These are phyloP conservation scores for Copsychus sechellarum DNA, from an alignment of 2,113 vertebrate species.

Conservation along the genomic window DNA sequence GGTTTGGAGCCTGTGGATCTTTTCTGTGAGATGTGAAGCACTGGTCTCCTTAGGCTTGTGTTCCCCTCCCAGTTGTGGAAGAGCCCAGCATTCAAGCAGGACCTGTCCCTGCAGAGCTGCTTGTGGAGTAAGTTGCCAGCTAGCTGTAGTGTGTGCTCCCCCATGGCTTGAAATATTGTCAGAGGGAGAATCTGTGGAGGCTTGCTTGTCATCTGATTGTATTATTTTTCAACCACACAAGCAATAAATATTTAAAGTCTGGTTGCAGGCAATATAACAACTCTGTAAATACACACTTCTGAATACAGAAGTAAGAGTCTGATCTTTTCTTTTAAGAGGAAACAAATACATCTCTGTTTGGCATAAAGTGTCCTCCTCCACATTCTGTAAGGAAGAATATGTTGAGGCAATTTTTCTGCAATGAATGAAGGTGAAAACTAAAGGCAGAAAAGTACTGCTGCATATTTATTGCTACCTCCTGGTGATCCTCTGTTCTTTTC, in stretches of 20 bases:
- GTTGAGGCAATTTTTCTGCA: slow-evolving; percentile 24
- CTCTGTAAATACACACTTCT: background rate
- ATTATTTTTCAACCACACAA: slow-evolving; percentile 45
- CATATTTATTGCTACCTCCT: slow-evolving; percentile 40
- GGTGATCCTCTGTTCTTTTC: background rate
- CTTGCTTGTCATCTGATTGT: slow-evolving; percentile 31
- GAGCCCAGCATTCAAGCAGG: background rate
- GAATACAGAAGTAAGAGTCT: slow-evolving; percentile 36
- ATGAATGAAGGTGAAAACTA: slow-evolving; percentile 18
- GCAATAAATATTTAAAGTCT: slow-evolving; percentile 63
- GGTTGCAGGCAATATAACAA: slow-evolving; percentile 43
- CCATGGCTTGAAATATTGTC: background rate
- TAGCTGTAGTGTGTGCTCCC: background rate
- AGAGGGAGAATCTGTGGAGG: slow-evolving; percentile 2
- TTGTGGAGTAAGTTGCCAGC: background rate
- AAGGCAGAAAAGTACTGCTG: slow-evolving; percentile 29
- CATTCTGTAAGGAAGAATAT: background rate
- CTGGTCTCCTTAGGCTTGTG: background rate
- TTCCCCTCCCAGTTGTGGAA: background rate
- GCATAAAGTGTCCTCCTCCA: slow-evolving; percentile 2
- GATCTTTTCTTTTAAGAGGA: slow-evolving; percentile 30
- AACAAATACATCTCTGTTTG: slow-evolving; percentile 18
- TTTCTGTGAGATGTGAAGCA: background rate
- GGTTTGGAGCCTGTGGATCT: background rate
- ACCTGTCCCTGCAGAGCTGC: background rate